Conservation (phyloP, 2,113 vertebrate genomes). For the Gambusia affinis region DNA sequence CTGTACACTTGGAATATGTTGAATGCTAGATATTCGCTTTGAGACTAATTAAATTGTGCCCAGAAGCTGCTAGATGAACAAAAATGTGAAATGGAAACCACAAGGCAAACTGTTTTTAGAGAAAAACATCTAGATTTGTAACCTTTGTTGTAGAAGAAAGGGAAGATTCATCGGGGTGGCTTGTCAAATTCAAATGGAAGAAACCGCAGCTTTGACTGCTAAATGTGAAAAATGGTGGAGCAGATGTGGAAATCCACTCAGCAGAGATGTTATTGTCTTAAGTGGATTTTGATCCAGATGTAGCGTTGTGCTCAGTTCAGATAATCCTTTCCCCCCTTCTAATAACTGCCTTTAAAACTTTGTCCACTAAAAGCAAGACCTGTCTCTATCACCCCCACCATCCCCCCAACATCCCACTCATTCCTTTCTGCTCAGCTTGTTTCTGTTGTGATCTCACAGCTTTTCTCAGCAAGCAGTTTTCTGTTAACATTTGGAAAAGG, state of each 20-base stretch:
- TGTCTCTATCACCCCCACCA: constrained; percentile 2
- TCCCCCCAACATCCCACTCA: constrained; percentile 5
- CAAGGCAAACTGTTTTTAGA: not conserved
- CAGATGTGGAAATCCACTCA: not conserved
- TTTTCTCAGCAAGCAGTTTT: constrained; percentile 59
- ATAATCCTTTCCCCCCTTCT: constrained; percentile 18
- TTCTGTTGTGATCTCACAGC: constrained; percentile 52
- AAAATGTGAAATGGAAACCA: not conserved
- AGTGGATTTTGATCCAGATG: constrained; percentile 15
- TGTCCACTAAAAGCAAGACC: constrained; percentile 48
- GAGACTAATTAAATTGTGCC: not conserved
- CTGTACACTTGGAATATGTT: not conserved
- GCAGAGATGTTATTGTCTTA: constrained; percentile 1
- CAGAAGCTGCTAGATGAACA: not conserved
- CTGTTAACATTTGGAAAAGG: constrained; percentile 71
- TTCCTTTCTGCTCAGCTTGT: constrained; percentile 37
- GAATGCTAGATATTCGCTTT: not conserved
- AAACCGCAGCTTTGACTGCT: constrained; percentile 5
- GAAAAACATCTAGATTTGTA: not conserved
- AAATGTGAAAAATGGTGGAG: not conserved
- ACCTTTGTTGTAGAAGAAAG: not conserved
- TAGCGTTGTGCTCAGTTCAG: constrained; percentile 26
- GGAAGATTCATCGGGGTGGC: no score
- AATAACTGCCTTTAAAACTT: constrained; percentile 27
- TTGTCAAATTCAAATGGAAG: not conserved